Conservation (phyloP, 2,797 vertebrate genomes). For the Cichlasoma orientale region DNA sequence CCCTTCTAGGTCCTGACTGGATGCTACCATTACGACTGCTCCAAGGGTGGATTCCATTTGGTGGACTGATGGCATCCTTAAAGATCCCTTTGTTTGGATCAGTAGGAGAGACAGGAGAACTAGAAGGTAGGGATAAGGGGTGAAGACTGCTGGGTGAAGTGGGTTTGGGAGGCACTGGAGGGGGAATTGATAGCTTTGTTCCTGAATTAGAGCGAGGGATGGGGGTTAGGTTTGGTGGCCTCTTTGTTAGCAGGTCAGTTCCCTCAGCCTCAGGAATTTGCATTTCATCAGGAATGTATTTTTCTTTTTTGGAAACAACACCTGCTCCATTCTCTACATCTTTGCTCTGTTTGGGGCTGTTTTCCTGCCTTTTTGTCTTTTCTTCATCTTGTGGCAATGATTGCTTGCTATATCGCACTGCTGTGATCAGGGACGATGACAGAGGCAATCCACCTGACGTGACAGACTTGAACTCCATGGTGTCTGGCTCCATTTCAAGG, state of each 20-base stretch:
- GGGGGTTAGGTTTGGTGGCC: slow-evolving; percentile 29
- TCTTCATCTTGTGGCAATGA: slow-evolving; percentile 33
- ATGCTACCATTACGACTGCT: slow-evolving; percentile 77
- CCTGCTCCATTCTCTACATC: slow-evolving; percentile 43
- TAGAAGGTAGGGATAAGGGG: slow-evolving; percentile 70
- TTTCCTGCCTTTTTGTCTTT: slow-evolving; percentile 45
- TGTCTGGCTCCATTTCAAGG: slow-evolving; percentile 88
- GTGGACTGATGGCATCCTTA: slow-evolving; percentile 59
- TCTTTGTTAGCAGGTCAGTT: slow-evolving; percentile 33
- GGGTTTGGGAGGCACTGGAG: slow-evolving; percentile 76
- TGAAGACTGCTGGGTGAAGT: slow-evolving; percentile 61
- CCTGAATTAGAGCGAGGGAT: slow-evolving; percentile 69
- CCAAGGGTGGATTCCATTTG: slow-evolving; percentile 80
- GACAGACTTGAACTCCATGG: slow-evolving; percentile 88
- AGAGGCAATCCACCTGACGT: slow-evolving; percentile 77
- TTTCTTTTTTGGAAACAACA: slow-evolving; percentile 53
- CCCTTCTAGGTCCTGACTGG: slow-evolving; percentile 74
- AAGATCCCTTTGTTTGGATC: slow-evolving; percentile 71
- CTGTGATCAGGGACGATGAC: slow-evolving; percentile 82
- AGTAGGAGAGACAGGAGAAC: slow-evolving; percentile 73
- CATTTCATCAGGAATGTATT: slow-evolving; percentile 31
- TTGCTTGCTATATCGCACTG: slow-evolving; percentile 73
- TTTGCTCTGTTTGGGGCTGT: slow-evolving; percentile 53
- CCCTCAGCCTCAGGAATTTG: slow-evolving; percentile 32
- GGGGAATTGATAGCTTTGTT: slow-evolving; percentile 66